Conservation (phyloP, 2,797 vertebrate genomes). For the Eulemur coronatus region DNA sequence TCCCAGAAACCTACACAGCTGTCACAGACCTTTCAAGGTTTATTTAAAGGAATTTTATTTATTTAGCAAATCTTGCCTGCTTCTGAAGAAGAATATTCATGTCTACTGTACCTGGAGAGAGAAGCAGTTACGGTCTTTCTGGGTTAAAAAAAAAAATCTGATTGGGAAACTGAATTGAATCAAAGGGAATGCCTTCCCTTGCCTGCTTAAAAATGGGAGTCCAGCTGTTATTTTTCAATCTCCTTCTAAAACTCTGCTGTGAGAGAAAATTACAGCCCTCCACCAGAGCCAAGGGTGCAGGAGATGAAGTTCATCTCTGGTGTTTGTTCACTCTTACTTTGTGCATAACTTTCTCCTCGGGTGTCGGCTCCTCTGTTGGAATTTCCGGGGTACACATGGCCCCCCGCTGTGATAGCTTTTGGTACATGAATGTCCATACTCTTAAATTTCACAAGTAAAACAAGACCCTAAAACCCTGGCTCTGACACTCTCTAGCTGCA, state of each 20-base stretch:
- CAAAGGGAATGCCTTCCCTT: conserved; percentile 29
- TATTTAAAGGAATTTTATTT: conserved; percentile 67
- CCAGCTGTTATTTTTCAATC: conserved; percentile 62
- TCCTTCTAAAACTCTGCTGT: conserved; percentile 51
- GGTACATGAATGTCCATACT: not conserved
- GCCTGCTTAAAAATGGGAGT: conserved; percentile 14
- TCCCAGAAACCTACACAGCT: not conserved
- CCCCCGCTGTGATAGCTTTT: not conserved
- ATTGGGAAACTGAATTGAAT: not conserved
- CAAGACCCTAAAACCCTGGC: not conserved
- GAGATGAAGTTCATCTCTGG: not conserved
- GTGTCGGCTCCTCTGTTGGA: not conserved
- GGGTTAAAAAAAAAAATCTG: not conserved
- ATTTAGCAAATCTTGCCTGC: conserved; percentile 49
- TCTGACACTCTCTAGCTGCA: not conserved
- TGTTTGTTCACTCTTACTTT: not conserved
- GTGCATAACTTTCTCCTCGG: not conserved
- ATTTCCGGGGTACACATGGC: not conserved
- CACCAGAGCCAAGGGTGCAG: not conserved
- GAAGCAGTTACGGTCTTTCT: not conserved
- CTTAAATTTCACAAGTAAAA: not conserved
- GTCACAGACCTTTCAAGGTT: conserved; percentile 26
- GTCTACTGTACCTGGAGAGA: not conserved
- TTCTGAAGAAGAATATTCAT: not conserved
- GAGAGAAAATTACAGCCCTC: conserved; percentile 46